A percentile compares a stretch with the other conserved stretches of the same genome.
Conservation (phyloP, 2,797 vertebrate genomes). For the Smutsia gigantea region DNA sequence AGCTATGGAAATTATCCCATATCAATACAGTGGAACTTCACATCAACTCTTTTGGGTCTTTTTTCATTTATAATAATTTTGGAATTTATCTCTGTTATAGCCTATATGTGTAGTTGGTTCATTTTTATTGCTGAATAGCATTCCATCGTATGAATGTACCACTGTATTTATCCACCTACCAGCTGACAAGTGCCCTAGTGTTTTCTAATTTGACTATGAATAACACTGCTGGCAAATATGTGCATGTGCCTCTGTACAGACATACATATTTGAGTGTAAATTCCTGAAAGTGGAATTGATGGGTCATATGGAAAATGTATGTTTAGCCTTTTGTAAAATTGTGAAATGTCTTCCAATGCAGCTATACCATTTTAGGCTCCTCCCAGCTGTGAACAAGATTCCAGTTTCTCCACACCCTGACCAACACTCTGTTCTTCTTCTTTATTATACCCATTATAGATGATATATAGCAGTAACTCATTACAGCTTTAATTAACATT, state of each 20-base stretch:
- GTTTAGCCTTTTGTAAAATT: neutral
- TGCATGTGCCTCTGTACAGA: neutral
- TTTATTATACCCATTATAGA: neutral
- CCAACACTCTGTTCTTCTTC: neutral
- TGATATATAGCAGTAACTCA: neutral
- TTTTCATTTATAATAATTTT: neutral
- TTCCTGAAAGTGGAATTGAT: neutral
- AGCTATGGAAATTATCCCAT: neutral
- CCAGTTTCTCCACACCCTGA: neutral
- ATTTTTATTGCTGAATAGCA: neutral
- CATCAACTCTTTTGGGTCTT: neutral
- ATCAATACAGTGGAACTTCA: neutral
- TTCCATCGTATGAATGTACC: neutral
- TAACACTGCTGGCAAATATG: neutral
- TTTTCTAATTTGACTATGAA: neutral
- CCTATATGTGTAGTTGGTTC: neutral
- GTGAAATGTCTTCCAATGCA: neutral
- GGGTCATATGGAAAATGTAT: neutral
- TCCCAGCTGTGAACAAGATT: neutral
- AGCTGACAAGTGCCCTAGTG: neutral
- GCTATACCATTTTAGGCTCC: neutral
- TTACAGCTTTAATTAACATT: neutral
- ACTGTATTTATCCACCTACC: neutral
- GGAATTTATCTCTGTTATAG: neutral
- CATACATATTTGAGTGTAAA: neutral